Evolutionary conservation across 2,888 invertebrate species (phyloP), one percentile per base, ranked within the genome.

Genomic region (Geophilus truncorum): DNA sequence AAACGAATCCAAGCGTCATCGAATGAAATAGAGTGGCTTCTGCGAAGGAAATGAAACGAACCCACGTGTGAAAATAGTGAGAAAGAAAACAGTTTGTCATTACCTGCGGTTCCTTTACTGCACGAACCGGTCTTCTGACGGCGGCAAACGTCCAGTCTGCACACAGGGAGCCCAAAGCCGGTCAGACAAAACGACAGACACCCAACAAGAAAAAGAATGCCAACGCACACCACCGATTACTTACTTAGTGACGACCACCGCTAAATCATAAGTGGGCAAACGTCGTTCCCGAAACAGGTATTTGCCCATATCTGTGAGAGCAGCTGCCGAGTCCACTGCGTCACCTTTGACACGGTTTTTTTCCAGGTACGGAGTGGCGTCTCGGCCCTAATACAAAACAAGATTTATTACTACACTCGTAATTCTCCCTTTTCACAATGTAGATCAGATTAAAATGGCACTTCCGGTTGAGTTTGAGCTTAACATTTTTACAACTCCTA

Each of bases 41-140:
- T 34, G 30, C 76, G 36, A 21, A 34, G 76, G 75, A 70, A 30
- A 78, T 70, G 32, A 79, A 80, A 40, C 36, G 40, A 80, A 18
- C 51, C 51, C 51, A 51, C n/a, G n/a, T 18, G 51, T 51, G 70
- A 70, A 70, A 70, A 70, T 45, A n/a, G 25, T 28, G 70, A 70
- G 25, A 25, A 70, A 70, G n/a, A 25, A 70, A 70, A 70, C 12
- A 10, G 25, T 25, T 6, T 25, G 28, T 25, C 12, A 92, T 93
- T 95, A 96, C 96, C 96, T 90, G 96, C 96, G 89, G 96, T 96
- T 92, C 96, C 96, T 92, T 96, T 95, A 88, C 96, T 96, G 91
- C 96, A 96, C 90, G 95, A 93, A 89, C 96, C 96, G 90, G 95
- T 96, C 91, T 95, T 95, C 90, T 95, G 92, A 88, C 95, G 92